Conservation (phyloP, 2,888 invertebrate genomes). For the Chromoteleia sp. region DNA sequence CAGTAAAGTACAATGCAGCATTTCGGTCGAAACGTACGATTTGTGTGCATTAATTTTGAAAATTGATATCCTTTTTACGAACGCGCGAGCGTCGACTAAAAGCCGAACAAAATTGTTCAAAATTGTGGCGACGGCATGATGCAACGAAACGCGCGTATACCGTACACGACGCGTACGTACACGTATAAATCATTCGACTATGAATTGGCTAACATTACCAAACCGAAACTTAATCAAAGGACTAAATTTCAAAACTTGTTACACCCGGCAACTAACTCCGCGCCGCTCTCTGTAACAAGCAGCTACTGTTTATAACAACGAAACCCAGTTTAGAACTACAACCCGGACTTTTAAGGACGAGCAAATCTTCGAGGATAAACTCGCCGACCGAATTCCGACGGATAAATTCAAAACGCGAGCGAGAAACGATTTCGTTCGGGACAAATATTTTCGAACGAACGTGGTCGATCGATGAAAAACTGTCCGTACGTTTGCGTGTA, state of each 20-base stretch:
- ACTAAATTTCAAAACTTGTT: conserved; percentile 45
- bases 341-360: conserved; percentile 35
- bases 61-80: conserved; percentile 12
- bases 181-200: conserved; percentile 20
- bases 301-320: conserved; percentile 50
- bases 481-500: too few relatives aligned
- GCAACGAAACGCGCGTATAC: neutral
- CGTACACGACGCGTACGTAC: neutral
- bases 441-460: too few relatives aligned
- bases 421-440: too few relatives aligned
- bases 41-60: conserved; percentile 19
- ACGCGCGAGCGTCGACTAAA: neutral
- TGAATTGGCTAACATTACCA: conserved; percentile 26
- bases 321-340: conserved; percentile 43
- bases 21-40: conserved; percentile 27
- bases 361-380: conserved; percentile 52
- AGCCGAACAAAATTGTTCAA: conserved; percentile 1
- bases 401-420: conserved; percentile 26
- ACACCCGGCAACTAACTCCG: conserved; percentile 35
- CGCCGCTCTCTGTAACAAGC: conserved; percentile 28
- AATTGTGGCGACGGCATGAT: neutral
- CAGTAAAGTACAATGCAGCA: conserved; percentile 43
- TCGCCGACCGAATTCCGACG: conserved; percentile 39
- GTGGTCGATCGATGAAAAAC: too few relatives aligned
- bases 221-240: conserved; percentile 49